Conservation (phyloP, 2,888 invertebrate species). For the Mythimna vitellina region DNA sequence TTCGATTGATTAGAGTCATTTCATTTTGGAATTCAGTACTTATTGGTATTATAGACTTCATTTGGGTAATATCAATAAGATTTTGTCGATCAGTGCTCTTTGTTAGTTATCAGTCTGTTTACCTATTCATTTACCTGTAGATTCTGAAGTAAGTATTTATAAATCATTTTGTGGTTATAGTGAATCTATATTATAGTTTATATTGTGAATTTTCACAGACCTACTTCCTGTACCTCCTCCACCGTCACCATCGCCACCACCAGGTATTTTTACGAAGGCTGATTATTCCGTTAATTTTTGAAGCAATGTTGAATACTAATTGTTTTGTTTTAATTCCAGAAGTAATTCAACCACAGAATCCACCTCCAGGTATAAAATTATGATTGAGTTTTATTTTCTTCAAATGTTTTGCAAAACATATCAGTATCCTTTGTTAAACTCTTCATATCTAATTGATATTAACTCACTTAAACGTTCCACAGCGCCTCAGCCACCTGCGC, state of each 20-base stretch:
- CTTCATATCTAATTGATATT: neutral
- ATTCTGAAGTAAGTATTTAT: neutral
- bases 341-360: neutral
- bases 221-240: conserved; percentile 1
- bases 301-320: neutral
- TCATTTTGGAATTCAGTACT: neutral
- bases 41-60: neutral
- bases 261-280: conserved; percentile 27
- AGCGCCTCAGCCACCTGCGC: neutral
- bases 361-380: neutral
- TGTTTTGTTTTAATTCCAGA: neutral
- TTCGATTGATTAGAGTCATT: neutral
- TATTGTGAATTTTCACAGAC: conserved; percentile 23
- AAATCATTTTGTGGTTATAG: neutral
- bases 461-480: neutral
- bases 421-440: neutral
- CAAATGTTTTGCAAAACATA: neutral
- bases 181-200: neutral
- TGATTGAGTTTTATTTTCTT: neutral
- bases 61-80: neutral
- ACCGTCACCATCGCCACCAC: conserved; percentile 3
- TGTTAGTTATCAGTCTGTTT: neutral
- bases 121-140: neutral
- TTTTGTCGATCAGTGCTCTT: neutral
- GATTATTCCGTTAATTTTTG: neutral